Evolutionary conservation across 2,113 vertebrate species (phyloP), one percentile per base, ranked within the genome.

Genomic region (Clarias batrachus): DNA sequence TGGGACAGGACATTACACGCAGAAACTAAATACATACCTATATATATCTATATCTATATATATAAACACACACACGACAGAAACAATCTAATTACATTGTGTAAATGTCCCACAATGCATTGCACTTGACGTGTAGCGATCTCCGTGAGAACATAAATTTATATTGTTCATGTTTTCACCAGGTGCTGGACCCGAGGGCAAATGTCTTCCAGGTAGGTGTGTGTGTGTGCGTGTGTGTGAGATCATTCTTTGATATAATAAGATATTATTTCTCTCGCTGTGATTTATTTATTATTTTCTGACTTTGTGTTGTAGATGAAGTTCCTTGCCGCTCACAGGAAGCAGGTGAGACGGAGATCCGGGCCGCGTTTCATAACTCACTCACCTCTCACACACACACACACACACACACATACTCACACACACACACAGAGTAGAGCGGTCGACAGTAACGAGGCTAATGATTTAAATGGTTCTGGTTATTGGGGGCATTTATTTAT

Each of bases 151-250:
- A 48, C 52, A 4, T 74, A 1, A 33, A 23, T 60, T 37, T 10
- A 21, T 25, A 0, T 41, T 56, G 14, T 65, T 76, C 16, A 0
- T 66, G 5, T 56, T 19, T 56, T 85, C 82, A 56, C 11, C 33
- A 81, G 25, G 63, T 65, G 23, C 59, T 82, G 23, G 83, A 82
- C 63, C 85, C 91, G 92, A 77, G 14, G 92, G 89, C 71, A 95
- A 94, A 83, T 85, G 82, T 2, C 63, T 92, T n/a, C 78, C 90
- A 83, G 92, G 33, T 91, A 85, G 83, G 37, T 14, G 65, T 89
- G 79, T 70, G 56, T 33, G 21, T 86, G 92, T 91, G 86, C 83
- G 37, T 14, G 65, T 89, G 79, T 70, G 56, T 33, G 21, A 48
- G 81, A 14, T 11, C 6, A 25, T 37, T 62, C 0, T 84, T 21